phyloP scores from a whole-genome alignment of 2,113 vertebrate genomes.

The Macquaria ambigua region DNA sequence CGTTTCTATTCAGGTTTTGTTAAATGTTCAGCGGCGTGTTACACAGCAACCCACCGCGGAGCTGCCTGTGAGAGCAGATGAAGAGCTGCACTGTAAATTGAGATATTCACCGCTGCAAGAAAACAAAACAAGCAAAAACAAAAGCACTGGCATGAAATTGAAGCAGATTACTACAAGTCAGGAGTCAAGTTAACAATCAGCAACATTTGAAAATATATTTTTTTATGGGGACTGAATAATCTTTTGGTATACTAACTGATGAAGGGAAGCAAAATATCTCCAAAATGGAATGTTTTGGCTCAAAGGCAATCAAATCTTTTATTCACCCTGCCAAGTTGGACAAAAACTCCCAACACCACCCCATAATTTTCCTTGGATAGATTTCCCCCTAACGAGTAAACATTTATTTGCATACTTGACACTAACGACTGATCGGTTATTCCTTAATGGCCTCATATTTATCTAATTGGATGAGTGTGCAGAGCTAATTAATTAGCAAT shows the following conservation, averaged over 20 bases:
- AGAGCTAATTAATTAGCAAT: constrained; percentile 81
- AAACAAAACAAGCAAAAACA: neutral
- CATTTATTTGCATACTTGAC: constrained; percentile 76
- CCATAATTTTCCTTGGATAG: constrained; percentile 45
- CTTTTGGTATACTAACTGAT: neutral
- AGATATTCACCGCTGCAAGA: constrained; percentile 17
- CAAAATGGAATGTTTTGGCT: constrained; percentile 26
- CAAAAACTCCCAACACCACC: constrained; percentile 38
- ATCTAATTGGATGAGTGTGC: constrained; percentile 73
- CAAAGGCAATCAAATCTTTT: constrained; percentile 32
- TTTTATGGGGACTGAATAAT: neutral
- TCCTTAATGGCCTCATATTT: constrained; percentile 77
- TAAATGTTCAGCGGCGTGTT: neutral
- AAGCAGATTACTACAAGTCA: constrained; percentile 24
- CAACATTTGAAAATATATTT: constrained; percentile 2
- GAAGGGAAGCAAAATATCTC: neutral
- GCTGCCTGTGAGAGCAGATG: constrained; percentile 8
- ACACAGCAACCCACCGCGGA: neutral
- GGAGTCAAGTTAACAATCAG: constrained; percentile 2
- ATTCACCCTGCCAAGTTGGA: constrained; percentile 46
- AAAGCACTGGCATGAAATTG: constrained; percentile 6
- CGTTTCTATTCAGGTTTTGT: constrained; percentile 15
- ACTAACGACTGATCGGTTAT: constrained; percentile 71
- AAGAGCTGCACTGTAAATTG: constrained; percentile 2
- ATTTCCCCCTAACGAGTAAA: constrained; percentile 64